Percentiles rank a stretch among this genome's conserved stretches.
These are phyloP conservation scores for Mesorhabditis spiculigera DNA, from an alignment of 2,888 invertebrate species.

Conservation along the genomic window DNA sequence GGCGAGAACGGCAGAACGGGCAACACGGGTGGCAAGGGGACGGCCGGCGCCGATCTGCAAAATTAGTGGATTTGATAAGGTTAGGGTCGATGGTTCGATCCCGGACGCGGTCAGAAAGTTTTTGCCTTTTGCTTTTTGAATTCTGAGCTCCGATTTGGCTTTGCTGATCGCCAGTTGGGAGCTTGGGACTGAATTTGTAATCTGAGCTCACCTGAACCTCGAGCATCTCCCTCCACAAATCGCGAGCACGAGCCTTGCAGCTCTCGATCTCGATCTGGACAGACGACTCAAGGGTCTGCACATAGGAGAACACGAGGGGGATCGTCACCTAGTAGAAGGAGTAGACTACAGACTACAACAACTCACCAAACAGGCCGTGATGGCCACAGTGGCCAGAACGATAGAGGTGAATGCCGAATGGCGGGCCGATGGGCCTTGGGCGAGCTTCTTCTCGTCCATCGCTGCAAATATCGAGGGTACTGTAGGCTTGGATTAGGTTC, in stretches of 20 bases:
- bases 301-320: constrained; percentile 46
- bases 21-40: constrained; percentile 40
- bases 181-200: too few species aligned
- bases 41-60: constrained; percentile 21
- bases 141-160: too few species aligned
- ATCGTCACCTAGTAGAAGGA: constrained; percentile 23
- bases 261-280: constrained; percentile 46
- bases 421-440: constrained; percentile 24
- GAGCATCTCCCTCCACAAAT: constrained; percentile 52
- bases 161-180: too few species aligned
- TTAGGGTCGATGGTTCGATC: too few species aligned
- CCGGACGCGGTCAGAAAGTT: too few species aligned
- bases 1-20: constrained; percentile 40
- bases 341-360: not conserved
- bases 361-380: constrained; percentile 34
- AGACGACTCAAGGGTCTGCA: constrained; percentile 45
- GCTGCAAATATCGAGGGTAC: not conserved
- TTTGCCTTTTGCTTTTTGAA: too few species aligned
- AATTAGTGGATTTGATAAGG: constrained; percentile 10
- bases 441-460: not conserved
- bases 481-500: too few species aligned
- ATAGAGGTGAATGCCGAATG: constrained; percentile 44
- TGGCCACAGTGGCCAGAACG: constrained; percentile 34
- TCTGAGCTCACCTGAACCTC: constrained; percentile 39
- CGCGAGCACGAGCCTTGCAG: constrained; percentile 50